Evolutionary conservation across 1,140 invertebrate genomes (phyloP).

Genomic region (Pseudomyrmex cubaensis): DNA sequence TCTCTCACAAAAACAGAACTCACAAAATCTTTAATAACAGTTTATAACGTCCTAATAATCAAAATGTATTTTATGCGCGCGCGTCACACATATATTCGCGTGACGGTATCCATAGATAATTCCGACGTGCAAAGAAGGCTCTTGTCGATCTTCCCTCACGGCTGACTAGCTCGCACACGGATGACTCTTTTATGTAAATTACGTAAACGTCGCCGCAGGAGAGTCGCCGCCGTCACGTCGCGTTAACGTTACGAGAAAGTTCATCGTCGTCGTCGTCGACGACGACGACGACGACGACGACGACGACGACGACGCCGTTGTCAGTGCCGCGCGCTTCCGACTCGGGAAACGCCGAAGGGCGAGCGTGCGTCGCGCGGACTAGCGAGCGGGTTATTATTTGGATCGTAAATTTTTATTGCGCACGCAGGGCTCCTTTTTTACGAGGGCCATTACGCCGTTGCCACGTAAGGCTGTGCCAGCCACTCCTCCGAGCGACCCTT

Average conservation of each 20-base stretch:
- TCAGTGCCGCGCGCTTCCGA: conserved; percentile 6
- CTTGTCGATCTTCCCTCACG: conserved; percentile 22
- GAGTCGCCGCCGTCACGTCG: conserved; percentile 17
- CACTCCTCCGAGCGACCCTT: conserved; percentile 53
- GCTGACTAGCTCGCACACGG: conserved; percentile 21
- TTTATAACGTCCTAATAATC: background rate
- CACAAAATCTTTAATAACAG: background rate
- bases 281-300: conserved; percentile 8
- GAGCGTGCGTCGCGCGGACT: conserved; percentile 9
- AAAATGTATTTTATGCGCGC: no score
- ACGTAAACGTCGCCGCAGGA: conserved; percentile 29
- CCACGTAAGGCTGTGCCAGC: conserved; percentile 68
- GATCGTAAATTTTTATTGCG: conserved; percentile 72
- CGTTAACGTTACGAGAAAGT: conserved; percentile 41
- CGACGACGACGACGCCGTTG: conserved; percentile 7
- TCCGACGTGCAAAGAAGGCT: conserved; percentile 10
- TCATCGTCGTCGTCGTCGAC: background rate
- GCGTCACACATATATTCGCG: background rate
- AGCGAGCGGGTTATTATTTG: conserved; percentile 61
- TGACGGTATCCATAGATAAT: background rate
- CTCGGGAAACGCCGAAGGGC: conserved; percentile 38
- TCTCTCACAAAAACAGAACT: no score
- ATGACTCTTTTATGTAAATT: conserved; percentile 38
- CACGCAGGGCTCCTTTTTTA: conserved; percentile 70
- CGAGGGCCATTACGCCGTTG: conserved; percentile 69